A percentile compares a stretch with the other conserved stretches of the same genome.
These are phyloP conservation scores for Muscicapa comitata DNA, from an alignment of 2,797 vertebrate species.

Conservation along the genomic window DNA sequence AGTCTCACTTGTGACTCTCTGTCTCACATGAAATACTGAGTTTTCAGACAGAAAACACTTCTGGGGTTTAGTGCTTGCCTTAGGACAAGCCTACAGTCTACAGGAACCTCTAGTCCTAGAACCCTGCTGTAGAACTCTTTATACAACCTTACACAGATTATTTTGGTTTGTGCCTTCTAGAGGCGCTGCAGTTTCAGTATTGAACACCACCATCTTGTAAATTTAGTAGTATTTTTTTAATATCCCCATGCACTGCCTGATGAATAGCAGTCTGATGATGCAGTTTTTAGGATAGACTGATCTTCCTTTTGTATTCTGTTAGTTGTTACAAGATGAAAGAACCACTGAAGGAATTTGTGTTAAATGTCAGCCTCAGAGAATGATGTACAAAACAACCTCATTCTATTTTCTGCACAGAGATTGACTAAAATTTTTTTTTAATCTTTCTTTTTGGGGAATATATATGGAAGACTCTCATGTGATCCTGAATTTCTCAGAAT, in stretches of 20 bases:
- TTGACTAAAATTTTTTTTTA: not conserved
- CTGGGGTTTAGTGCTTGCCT: not conserved
- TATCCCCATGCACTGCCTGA: not conserved
- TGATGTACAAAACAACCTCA: not conserved
- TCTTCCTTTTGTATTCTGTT: not conserved
- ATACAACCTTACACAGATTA: not conserved
- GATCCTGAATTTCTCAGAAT: not conserved
- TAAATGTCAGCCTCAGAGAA: not conserved
- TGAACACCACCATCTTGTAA: not conserved
- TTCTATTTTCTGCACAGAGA: not conserved
- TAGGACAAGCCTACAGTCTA: not conserved
- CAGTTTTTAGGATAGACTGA: not conserved
- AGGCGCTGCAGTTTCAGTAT: not conserved
- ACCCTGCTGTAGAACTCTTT: fast-evolving
- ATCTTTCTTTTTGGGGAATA: not conserved
- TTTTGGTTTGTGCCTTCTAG: not conserved
- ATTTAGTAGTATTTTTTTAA: not conserved
- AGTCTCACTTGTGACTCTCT: not conserved
- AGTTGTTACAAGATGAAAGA: not conserved
- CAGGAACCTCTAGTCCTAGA: not conserved
- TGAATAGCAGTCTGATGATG: not conserved
- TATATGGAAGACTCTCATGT: not conserved
- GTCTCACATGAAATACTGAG: not conserved
- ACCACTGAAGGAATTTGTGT: not conserved
- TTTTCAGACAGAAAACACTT: not conserved